These are phyloP conservation scores for Scaptodrosophila lebanonensis DNA, from an alignment of 1,140 invertebrate species.

Conservation along the genomic window DNA sequence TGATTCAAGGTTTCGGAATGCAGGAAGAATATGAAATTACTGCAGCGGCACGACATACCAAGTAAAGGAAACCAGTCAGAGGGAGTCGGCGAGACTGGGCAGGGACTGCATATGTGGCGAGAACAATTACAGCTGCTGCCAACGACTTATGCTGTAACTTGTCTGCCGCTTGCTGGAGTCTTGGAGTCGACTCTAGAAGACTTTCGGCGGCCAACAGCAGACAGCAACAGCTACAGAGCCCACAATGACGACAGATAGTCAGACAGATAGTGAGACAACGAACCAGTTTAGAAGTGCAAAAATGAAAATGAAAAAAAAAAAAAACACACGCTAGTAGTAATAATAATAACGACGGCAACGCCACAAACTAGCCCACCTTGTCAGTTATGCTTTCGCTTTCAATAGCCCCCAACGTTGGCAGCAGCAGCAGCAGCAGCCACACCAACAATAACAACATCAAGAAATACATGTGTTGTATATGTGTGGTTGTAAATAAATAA, in stretches of 20 bases:
- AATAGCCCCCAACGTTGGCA: slow-evolving; percentile 34
- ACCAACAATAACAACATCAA: slow-evolving; percentile 6
- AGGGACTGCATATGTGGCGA: slow-evolving; percentile 28
- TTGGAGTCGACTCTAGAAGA: slow-evolving; percentile 66
- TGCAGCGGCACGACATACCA: slow-evolving; percentile 14
- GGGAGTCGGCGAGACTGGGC: neutral
- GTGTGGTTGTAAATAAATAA: slow-evolving; percentile 28
- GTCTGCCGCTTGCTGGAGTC: slow-evolving; percentile 31
- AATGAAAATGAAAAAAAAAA: slow-evolving; percentile 41
- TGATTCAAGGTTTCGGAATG: slow-evolving; percentile 77
- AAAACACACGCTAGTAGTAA: slow-evolving; percentile 14
- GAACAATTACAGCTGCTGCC: slow-evolving; percentile 63
- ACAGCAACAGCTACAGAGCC: slow-evolving; percentile 17
- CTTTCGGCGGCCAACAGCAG: slow-evolving; percentile 49
- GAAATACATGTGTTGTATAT: neutral
- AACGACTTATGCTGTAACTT: slow-evolving; percentile 14
- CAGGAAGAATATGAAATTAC: slow-evolving; percentile 77
- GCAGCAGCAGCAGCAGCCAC: slow-evolving; percentile 3
- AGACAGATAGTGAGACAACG: slow-evolving; percentile 42
- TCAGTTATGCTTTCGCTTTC: slow-evolving; percentile 75
- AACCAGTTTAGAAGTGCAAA: slow-evolving; percentile 71
- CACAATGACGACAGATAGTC: slow-evolving; percentile 21
- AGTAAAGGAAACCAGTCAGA: neutral
- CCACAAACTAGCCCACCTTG: slow-evolving; percentile 72
- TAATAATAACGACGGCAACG: too few species aligned